A percentile compares a stretch with the other conserved stretches of the same genome.
These are phyloP conservation scores for Potamarius usumacintae DNA, from an alignment of 2,113 vertebrate genomes.

Conservation along the genomic window DNA sequence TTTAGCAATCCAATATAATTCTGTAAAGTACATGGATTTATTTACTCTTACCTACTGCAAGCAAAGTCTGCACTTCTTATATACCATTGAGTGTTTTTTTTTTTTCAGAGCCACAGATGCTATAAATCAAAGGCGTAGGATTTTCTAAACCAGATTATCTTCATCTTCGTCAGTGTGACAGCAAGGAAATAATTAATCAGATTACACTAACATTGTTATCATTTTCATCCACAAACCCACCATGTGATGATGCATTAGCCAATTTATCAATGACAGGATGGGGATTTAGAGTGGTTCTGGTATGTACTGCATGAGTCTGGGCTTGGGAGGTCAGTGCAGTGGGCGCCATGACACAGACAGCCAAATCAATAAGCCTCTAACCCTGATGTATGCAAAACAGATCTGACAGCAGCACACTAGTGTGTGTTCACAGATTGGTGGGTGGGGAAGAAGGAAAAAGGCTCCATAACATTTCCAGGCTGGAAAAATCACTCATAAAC, in stretches of 20 bases:
- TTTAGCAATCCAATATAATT: neutral
- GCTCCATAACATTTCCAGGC: neutral
- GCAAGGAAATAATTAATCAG: conserved; percentile 28
- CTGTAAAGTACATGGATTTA: neutral
- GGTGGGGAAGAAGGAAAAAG: neutral
- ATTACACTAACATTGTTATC: conserved; percentile 30
- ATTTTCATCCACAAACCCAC: conserved; percentile 18
- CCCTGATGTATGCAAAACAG: conserved; percentile 1
- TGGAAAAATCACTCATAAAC: neutral
- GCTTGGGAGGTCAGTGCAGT: conserved; percentile 37
- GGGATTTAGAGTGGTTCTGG: conserved; percentile 36
- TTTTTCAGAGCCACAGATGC: neutral
- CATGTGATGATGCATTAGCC: conserved; percentile 12
- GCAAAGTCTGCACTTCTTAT: neutral
- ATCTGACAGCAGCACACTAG: conserved; percentile 7
- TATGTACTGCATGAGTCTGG: conserved; percentile 7
- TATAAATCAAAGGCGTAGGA: conserved; percentile 25
- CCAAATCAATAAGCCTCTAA: conserved; percentile 36
- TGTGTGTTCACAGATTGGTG: neutral
- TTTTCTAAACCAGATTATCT: conserved; percentile 14
- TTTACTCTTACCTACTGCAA: neutral
- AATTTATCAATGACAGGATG: conserved; percentile 15
- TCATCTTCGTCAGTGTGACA: conserved; percentile 4
- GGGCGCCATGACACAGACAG: conserved; percentile 39
- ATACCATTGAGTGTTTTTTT: neutral